Conservation (phyloP, 64 coral and sea anemone genomes). For the Hydrozoanthus tunicans region DNA sequence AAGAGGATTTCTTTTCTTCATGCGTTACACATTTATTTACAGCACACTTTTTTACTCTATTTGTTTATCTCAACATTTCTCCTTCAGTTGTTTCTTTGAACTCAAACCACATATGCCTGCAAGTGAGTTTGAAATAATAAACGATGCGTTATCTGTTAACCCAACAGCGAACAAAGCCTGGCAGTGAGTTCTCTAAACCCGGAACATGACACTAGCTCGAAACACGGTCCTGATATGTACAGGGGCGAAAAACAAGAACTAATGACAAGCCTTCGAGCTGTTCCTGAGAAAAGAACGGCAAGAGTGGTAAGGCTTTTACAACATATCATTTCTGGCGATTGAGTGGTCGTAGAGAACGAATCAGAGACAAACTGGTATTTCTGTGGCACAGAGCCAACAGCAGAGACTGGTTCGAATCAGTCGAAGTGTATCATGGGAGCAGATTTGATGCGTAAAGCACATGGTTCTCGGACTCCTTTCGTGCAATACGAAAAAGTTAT, state of each 20-base stretch:
- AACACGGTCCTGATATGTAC: constrained; percentile 49
- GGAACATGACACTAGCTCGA: neutral
- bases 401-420: too few relatives aligned
- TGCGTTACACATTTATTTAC: too few relatives aligned
- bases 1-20: too few relatives aligned
- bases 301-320: constrained; percentile 13
- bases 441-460: too few relatives aligned
- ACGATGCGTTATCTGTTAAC: neutral
- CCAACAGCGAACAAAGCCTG: constrained; percentile 42
- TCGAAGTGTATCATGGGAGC: too few relatives aligned
- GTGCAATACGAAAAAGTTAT: too few relatives aligned
- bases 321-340: neutral
- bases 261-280: neutral
- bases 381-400: neutral
- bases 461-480: too few relatives aligned
- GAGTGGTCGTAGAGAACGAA: neutral
- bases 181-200: constrained; percentile 31
- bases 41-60: too few relatives aligned
- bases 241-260: neutral
- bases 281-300: neutral
- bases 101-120: too few relatives aligned
- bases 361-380: neutral
- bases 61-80: too few relatives aligned
- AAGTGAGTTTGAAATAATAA: too few relatives aligned
- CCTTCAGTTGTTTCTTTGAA: too few relatives aligned